Base-by-base conservation (phyloP, 2,888 invertebrate species). In the Polyommatus iphigenia region DNA sequence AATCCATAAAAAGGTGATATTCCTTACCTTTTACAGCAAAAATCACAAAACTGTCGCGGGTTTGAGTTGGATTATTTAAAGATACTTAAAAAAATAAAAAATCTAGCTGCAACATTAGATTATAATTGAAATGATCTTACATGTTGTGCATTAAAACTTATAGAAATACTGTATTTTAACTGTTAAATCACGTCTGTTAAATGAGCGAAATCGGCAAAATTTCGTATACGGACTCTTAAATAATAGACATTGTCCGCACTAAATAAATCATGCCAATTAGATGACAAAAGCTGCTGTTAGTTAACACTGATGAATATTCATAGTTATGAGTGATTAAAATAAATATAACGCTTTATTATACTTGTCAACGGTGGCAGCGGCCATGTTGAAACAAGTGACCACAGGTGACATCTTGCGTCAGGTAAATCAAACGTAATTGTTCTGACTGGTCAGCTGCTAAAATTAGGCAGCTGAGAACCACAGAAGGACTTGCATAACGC, bases 281-380 rank as follows among this genome's bases (percentile, higher is more conserved):
- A 24, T 13, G 13, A 62, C 20, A 62, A 62, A 62, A 24, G 24
- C 24, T 24, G 24, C 24, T 24, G 62, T 29, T 67, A 67, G 67
- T 67, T 29, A 67, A 29, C 62, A 15, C 6, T 6, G 29, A 67
- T 67, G 67, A 67, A 67, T 67, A 67, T 67, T 67, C 67, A 67
- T 67, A 32, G 29, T 67, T 32, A 32, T 32, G 67, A 29, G 29
- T 67, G 67, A 67, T 67, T 67, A 32, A 75, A 75, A 75, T 73
- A 73, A 73, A 73, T 75, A 75, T 24, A 75, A 50, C 50, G 15
- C 50, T 54, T 75, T 75, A 75, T 75, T 75, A 50, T 24, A 32
- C 67, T 24, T 29, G 50, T 54, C 50, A 75, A 50, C 41, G 54
- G 18, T 32, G 54, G 75, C 29, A 75, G 29, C 54, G 54, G 20